Percentiles rank a stretch among this genome's conserved stretches.
phyloP scores from a whole-genome alignment of 1,140 invertebrate genomes.

The Achatina immaculata region DNA sequence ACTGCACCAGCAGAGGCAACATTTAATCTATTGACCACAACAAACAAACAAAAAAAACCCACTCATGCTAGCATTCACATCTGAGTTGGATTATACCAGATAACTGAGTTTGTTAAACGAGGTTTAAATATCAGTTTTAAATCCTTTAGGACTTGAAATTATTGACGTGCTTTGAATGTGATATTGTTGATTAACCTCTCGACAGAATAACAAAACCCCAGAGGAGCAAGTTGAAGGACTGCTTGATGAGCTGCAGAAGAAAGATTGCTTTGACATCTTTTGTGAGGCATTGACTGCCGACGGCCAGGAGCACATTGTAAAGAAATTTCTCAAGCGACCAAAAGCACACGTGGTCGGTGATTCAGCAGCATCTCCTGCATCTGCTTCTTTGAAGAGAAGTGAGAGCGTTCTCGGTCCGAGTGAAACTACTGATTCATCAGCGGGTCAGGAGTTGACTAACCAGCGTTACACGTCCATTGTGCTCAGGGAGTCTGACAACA shows the following conservation, averaged over 20 bases:
- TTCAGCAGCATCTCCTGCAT: neutral
- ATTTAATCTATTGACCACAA: no score
- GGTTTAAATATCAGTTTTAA: no score
- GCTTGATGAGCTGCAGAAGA: constrained; percentile 50
- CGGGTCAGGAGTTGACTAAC: constrained; percentile 1
- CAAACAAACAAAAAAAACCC: no score
- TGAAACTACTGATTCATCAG: constrained; percentile 30
- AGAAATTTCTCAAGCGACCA: constrained; percentile 42
- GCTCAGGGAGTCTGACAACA: constrained; percentile 43
- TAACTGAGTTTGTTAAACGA: no score
- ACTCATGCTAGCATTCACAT: no score
- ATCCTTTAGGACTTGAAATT: no score
- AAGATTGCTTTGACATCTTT: constrained; percentile 58
- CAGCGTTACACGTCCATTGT: constrained; percentile 5
- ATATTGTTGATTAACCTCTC: no score
- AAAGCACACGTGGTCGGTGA: neutral
- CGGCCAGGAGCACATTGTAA: constrained; percentile 58
- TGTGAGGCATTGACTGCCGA: constrained; percentile 60
- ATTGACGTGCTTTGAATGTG: no score
- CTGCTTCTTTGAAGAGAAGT: neutral
- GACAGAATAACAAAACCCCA: constrained; percentile 46
- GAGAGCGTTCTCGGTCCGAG: neutral
- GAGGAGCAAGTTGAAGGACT: constrained; percentile 59
- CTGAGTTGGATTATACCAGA: no score
- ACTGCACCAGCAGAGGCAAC: no score